phyloP scores from a whole-genome alignment of 2,113 vertebrate genomes.

The Elephas maximus region DNA sequence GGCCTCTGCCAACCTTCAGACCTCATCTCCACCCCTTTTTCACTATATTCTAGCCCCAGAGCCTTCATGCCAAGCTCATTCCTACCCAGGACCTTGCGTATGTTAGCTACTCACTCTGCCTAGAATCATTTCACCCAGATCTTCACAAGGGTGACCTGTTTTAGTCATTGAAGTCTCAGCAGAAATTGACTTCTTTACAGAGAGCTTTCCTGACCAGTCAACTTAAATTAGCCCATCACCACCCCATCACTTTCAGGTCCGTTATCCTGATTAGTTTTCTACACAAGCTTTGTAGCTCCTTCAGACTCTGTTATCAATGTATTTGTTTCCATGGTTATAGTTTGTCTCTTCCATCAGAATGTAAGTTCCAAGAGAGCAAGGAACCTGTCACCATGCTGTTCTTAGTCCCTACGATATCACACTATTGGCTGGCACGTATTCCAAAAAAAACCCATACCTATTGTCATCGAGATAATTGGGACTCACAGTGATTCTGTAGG shows the following conservation, averaged over 20 bases:
- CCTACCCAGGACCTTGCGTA: neutral
- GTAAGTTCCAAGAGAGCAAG: neutral
- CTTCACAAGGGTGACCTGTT: neutral
- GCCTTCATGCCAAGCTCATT: neutral
- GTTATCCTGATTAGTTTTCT: neutral
- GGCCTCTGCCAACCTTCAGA: neutral
- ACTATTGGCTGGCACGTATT: neutral
- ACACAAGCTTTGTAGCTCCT: neutral
- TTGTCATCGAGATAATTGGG: too few species aligned
- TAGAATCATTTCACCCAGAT: neutral
- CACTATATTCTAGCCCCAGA: too few species aligned
- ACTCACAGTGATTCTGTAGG: too few species aligned
- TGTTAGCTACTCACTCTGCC: neutral
- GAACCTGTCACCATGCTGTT: neutral
- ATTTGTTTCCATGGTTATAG: neutral
- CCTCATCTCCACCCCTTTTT: neutral
- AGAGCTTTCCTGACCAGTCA: neutral
- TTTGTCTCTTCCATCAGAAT: neutral
- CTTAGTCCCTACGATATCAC: neutral
- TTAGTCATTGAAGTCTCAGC: neutral
- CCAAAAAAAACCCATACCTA: too few species aligned
- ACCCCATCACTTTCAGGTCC: neutral
- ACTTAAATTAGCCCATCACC: neutral
- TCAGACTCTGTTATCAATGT: neutral
- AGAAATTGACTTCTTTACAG: neutral